Evolutionary conservation across 1,140 invertebrate species (phyloP).

Genomic region (Rhagoletis zephyria): DNA sequence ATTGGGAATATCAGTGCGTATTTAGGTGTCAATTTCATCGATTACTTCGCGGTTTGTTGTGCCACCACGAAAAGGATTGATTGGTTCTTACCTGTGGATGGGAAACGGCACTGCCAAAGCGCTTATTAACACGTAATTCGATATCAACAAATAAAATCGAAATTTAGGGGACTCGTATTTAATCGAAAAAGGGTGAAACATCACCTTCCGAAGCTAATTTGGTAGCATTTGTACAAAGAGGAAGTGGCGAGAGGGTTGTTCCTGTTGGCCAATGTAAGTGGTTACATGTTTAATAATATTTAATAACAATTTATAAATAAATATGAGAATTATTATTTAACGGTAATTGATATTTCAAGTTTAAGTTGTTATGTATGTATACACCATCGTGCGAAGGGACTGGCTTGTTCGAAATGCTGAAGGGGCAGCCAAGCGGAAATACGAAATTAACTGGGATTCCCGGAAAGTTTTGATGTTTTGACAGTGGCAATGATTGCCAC

Average conservation of each 20-base stretch:
- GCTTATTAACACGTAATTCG: constrained; percentile 35
- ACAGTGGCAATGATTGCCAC: not conserved
- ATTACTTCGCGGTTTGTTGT: constrained; percentile 25
- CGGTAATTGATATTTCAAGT: constrained; percentile 46
- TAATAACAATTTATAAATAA: constrained; percentile 53
- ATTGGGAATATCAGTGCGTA: not conserved
- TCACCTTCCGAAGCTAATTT: not conserved
- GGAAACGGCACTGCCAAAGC: not conserved
- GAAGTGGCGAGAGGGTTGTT: not conserved
- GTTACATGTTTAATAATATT: constrained; percentile 42
- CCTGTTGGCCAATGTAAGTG: not conserved
- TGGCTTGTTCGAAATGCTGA: too few relatives aligned
- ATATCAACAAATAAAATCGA: constrained; percentile 46
- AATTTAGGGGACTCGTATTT: not conserved
- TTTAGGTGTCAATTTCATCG: constrained; percentile 39
- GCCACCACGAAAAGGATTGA: constrained; percentile 36
- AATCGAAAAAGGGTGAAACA: constrained; percentile 30
- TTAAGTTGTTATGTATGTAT: not conserved
- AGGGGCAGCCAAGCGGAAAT: not conserved
- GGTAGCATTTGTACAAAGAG: too few relatives aligned
- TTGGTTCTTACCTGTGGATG: not conserved
- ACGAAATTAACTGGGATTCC: not conserved
- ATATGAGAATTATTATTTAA: constrained; percentile 50
- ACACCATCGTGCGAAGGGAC: not conserved
- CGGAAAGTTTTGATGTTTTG: not conserved